These are phyloP conservation scores for Melanotaenia duboulayi DNA, from an alignment of 2,113 vertebrate species.

Conservation along the genomic window DNA sequence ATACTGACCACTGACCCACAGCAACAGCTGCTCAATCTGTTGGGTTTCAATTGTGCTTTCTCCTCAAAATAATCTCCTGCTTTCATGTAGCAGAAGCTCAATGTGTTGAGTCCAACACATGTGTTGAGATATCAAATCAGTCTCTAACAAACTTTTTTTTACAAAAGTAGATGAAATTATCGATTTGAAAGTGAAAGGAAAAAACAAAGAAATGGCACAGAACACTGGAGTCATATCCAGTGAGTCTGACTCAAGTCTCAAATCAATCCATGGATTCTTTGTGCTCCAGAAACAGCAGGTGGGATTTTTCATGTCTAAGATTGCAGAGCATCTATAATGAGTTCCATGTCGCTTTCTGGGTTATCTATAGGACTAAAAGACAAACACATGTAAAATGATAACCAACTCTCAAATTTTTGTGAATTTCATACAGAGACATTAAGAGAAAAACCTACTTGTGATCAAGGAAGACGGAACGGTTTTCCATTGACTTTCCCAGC, in stretches of 20 bases:
- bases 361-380: conserved; percentile 13
- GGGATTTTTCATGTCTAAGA: background rate
- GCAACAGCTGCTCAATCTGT: background rate
- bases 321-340: conserved; percentile 16
- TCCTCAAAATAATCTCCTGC: conserved; percentile 2
- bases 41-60: conserved; percentile 21
- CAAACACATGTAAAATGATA: background rate
- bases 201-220: background rate
- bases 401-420: background rate
- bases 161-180: conserved; percentile 1
- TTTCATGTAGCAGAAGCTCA: conserved; percentile 3
- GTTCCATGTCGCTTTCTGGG: conserved; percentile 19
- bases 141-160: background rate
- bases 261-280: background rate
- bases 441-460: conserved; percentile 32
- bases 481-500: no score
- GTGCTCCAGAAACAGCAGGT: background rate
- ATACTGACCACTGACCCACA: background rate
- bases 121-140: background rate
- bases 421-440: background rate
- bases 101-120: conserved; percentile 10
- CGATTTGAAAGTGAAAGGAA: conserved; percentile 4
- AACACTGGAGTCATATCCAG: background rate
- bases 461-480: no score
- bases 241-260: background rate